phyloP scores from a whole-genome alignment of 2,888 invertebrate species.

The Dolichomitus sp. region DNA sequence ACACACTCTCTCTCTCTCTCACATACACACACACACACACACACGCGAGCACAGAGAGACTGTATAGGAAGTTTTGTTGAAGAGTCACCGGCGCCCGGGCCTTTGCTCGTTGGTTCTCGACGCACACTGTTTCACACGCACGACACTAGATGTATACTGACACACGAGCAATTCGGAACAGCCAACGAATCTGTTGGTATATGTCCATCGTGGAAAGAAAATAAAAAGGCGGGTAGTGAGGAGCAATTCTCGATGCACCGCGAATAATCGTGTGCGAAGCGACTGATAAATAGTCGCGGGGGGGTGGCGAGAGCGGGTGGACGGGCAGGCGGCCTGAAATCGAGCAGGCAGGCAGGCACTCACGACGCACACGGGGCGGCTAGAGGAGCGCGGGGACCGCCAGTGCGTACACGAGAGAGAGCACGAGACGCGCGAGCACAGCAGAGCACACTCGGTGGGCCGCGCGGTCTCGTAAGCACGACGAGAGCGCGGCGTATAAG shows the following conservation, averaged over 20 bases:
- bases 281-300: slow-evolving; percentile 3
- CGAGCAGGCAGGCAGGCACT: neutral
- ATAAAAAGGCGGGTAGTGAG: slow-evolving; percentile 12
- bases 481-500: slow-evolving; percentile 56
- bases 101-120: slow-evolving; percentile 38
- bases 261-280: slow-evolving; percentile 2
- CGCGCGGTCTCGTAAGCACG: slow-evolving; percentile 33
- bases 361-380: neutral
- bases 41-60: slow-evolving; percentile 5
- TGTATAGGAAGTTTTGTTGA: slow-evolving; percentile 1
- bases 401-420: slow-evolving; percentile 64
- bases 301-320: neutral
- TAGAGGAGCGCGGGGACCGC: neutral
- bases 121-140: slow-evolving; percentile 19
- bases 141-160: slow-evolving; percentile 21
- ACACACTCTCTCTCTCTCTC: slow-evolving; percentile 5
- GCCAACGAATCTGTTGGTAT: neutral
- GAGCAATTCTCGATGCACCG: neutral
- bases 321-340: slow-evolving; percentile 1
- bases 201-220: neutral
- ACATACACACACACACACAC: neutral
- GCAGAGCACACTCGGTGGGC: slow-evolving; percentile 25
- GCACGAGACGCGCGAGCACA: slow-evolving; percentile 62
- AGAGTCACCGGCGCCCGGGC: slow-evolving; percentile 18
- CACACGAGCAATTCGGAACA: neutral